Evolutionary conservation across 2,797 vertebrate species (phyloP), one percentile per base, ranked within the genome.

Genomic region (Sebastes paucispinis): DNA sequence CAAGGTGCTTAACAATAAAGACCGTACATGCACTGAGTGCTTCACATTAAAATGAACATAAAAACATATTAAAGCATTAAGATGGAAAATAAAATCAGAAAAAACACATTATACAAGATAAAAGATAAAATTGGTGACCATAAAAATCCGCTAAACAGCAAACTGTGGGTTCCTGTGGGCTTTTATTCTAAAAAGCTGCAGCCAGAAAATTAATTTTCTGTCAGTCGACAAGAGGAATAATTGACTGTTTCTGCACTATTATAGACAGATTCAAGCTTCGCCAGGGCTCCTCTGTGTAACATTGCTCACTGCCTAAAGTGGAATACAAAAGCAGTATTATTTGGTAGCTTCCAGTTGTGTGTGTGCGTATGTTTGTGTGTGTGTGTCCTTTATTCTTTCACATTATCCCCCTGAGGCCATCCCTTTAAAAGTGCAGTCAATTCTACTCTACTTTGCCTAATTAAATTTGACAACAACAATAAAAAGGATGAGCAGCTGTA

Each of bases 401-500:
- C 67, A 14, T 9, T 34, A 13, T 68, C 31, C n/a, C 59, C 69
- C 70, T 60, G 39, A 79, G 77, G 76, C 73, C 47, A 13, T 69
- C 39, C 24, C 50, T 58, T 63, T 69, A 10, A 78, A 75, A 54
- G 20, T 65, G 18, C 55, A 68, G 34, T 70, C 58, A 75, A 12
- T 78, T 81, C 55, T 27, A 7, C 34, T 71, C 32, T 68, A 43
- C n/a, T 69, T 87, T 60, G 22, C 7, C 59, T 82, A 77, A 87
- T 88, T 79, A 57, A 54, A 80, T 73, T 39, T 66, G 55, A 86
- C 69, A 73, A 59, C 39, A 39, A 39, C 39, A 79, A n/a, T 20
- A 7, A n/a, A 25, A 65, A 68, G 9, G 16, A 66, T 13, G 81
- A 83, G 75, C 80, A 82, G 86, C 85, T 90, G 89, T 69, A 65